These are phyloP conservation scores for Apaloderma vittatum DNA, from an alignment of 2,113 vertebrate genomes.

Conservation along the genomic window DNA sequence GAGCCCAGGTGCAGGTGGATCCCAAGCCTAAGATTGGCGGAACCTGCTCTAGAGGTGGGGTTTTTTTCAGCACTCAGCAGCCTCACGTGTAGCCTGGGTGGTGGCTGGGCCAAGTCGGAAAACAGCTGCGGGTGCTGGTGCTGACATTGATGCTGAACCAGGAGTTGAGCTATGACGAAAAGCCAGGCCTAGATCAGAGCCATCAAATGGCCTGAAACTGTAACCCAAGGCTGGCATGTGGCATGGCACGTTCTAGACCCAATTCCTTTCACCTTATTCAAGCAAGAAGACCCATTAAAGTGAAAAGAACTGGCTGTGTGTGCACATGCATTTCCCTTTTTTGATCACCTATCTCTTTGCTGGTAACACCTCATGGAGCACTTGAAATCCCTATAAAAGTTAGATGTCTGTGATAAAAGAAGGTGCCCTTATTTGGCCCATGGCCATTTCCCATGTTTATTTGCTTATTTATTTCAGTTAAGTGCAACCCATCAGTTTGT, in stretches of 20 bases:
- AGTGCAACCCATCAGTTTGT: constrained; percentile 40
- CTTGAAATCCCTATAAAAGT: constrained; percentile 41
- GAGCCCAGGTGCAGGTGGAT: neutral
- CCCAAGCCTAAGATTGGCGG: neutral
- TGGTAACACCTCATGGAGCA: neutral
- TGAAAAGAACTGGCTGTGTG: neutral
- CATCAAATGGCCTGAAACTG: neutral
- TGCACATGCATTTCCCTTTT: constrained; percentile 6
- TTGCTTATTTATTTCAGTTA: constrained; percentile 64
- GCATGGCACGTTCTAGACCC: neutral
- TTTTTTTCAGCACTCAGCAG: neutral
- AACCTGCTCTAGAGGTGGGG: neutral
- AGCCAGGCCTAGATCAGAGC: neutral
- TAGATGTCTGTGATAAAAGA: constrained; percentile 51
- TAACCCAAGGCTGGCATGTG: neutral
- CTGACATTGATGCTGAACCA: neutral
- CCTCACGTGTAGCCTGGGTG: neutral
- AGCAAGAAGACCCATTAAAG: constrained; percentile 33
- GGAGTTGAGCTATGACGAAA: neutral
- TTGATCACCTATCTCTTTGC: neutral
- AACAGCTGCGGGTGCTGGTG: neutral
- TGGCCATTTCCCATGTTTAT: constrained; percentile 44
- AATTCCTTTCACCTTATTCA: constrained; percentile 2
- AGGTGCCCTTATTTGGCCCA: neutral
- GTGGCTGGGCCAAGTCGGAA: neutral